Percentiles rank a stretch among this genome's conserved stretches.
Conservation (phyloP, 2,888 invertebrate species). For the Melikaiella ostensackeni region DNA sequence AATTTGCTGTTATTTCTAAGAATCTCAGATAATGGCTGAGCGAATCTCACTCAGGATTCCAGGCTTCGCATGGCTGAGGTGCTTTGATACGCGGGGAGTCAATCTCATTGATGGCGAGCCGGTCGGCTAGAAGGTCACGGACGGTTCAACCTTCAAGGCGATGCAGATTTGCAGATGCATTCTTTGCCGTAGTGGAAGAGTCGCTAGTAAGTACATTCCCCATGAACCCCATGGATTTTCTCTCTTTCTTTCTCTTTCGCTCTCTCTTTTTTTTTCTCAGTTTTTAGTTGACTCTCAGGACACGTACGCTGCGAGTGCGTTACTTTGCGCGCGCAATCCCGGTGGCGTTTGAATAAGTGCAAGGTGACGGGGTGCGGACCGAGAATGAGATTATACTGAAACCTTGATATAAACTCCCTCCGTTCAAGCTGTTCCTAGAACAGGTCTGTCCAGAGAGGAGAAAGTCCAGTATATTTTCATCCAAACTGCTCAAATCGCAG, state of each 20-base stretch:
- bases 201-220: slow-evolving; percentile 2
- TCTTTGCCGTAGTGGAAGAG: neutral
- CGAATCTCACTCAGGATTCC: neutral
- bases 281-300: neutral
- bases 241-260: neutral
- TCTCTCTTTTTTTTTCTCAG: neutral
- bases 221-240: neutral
- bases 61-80: neutral
- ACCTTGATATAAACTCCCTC: too few species aligned
- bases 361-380: slow-evolving; percentile 56
- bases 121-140: slow-evolving; percentile 33
- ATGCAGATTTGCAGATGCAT: slow-evolving; percentile 2
- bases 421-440: too few species aligned
- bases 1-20: neutral
- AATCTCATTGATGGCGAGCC: slow-evolving; percentile 37
- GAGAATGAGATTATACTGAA: slow-evolving; percentile 59
- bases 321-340: slow-evolving; percentile 42
- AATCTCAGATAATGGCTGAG: neutral
- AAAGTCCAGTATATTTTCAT: too few species aligned
- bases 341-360: slow-evolving; percentile 60
- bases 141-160: slow-evolving; percentile 24
- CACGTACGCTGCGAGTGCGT: slow-evolving; percentile 46
- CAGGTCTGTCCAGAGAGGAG: too few species aligned
- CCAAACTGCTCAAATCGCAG: too few species aligned
- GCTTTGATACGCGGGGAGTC: slow-evolving; percentile 34